Evolutionary conservation across 2,113 vertebrate genomes (phyloP).

Genomic region (Tonatia bakeri): DNA sequence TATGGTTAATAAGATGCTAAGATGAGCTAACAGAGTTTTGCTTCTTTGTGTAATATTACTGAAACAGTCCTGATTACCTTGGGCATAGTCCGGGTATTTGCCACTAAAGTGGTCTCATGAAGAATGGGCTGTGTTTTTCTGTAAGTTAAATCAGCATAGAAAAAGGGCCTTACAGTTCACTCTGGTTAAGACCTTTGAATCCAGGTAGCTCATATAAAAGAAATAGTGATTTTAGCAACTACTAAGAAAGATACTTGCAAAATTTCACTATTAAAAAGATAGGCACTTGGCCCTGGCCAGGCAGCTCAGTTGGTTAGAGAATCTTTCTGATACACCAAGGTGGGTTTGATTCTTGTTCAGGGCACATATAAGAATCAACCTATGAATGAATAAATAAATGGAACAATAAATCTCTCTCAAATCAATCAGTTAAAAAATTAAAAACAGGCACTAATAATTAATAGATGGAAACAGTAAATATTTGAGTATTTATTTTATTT

Average conservation of each 20-base stretch:
- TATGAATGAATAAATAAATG: too few species aligned
- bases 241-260: background rate
- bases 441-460: background rate
- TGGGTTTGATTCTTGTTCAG: too few species aligned
- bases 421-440: background rate
- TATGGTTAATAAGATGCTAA: slow-evolving; percentile 18
- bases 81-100: background rate
- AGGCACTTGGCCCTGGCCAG: too few species aligned
- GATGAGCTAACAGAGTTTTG: background rate
- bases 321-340: too few species aligned
- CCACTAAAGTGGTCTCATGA: background rate
- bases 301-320: too few species aligned
- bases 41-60: slow-evolving; percentile 29
- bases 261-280: background rate
- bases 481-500: slow-evolving; percentile 20
- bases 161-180: background rate
- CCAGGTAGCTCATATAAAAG: background rate
- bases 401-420: too few species aligned
- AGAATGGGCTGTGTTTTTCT: background rate
- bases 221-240: background rate
- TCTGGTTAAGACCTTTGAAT: background rate
- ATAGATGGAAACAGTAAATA: slow-evolving; percentile 9
- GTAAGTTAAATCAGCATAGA: background rate
- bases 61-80: background rate
- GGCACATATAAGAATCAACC: too few species aligned